Base-by-base conservation (phyloP, 2,888 invertebrate genomes). In the Chirona hameri region DNA sequence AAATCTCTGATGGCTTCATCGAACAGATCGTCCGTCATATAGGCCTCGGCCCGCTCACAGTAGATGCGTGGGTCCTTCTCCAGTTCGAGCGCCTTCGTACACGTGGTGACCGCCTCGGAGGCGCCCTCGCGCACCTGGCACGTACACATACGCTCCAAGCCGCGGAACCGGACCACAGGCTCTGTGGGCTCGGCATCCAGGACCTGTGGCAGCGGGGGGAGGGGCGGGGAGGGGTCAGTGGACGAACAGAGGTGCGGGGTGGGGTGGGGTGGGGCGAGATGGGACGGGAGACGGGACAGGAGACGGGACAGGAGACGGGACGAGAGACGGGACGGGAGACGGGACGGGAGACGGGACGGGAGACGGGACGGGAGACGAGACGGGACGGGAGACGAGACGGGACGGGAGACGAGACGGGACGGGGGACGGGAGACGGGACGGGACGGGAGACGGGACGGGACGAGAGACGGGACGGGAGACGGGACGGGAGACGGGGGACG, bases 31-130 rank as follows among this genome's bases (percentile, higher is more conserved):
- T 94, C 92, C 9, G 92, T 92, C 60, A 98, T 89, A 88, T 97
- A 93, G 14, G 97, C 96, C 86, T 99, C 99, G 0, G 94, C 99
- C 85, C 94, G 91, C 89, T 98, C 96, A 89, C 97, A 97, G 85
- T 95, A 91, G 83, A 95, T 90, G 83, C 92, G 91, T 27, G 94
- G 91, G 87, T 96, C 94, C 60, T 92, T 91, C 86, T 91, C 91
- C 84, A 95, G 90, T 84, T 92, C 91, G 83, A 99, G 89, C 46
- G 98, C 96, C 81, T 92, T 91, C 81, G 92, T 91, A 88, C 99
- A 99, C 82, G 91, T 90, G 29, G 90, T 87, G 83, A 98, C 89
- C 39, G 96, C 96, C 85, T 93, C 92, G 1, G 90, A 88, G 86
- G 93, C 91, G 86, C 94, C 94, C 85, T 93, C 93, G 89, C 93